phyloP scores from a whole-genome alignment of 2,888 invertebrate species.

The Lasioglossum villosulum region DNA sequence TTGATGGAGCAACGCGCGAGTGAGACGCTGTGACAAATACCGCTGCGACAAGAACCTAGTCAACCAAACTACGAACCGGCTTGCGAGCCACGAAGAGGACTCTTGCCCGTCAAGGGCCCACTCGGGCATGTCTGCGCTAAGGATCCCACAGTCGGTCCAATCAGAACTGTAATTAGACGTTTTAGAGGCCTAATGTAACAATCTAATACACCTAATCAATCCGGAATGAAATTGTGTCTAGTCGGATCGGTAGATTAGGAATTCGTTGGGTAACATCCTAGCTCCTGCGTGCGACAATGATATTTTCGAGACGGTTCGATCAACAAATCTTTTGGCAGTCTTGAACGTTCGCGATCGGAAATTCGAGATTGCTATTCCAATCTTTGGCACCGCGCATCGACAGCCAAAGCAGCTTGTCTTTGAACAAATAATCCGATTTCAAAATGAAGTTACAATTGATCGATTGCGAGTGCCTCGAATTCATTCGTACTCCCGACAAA shows the following conservation, averaged over 20 bases:
- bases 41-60: not conserved
- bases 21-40: not conserved
- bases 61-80: not conserved
- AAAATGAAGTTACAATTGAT: too few relatives aligned
- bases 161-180: not conserved
- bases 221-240: not conserved
- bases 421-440: too few relatives aligned
- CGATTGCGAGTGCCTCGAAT: too few relatives aligned
- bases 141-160: conserved; percentile 2
- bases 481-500: too few relatives aligned
- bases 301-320: too few relatives aligned
- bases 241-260: not conserved
- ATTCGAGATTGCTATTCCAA: too few relatives aligned
- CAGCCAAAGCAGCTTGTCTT: too few relatives aligned
- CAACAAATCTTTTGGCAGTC: too few relatives aligned
- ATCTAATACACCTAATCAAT: not conserved
- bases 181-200: not conserved
- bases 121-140: not conserved
- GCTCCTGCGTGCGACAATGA: too few relatives aligned
- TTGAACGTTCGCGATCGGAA: too few relatives aligned
- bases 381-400: too few relatives aligned
- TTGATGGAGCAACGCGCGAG: not conserved
- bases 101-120: not conserved
- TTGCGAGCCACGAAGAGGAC: not conserved
- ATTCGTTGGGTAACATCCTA: too few relatives aligned